Conservation (phyloP, 2,113 vertebrate genomes). For the Daubentonia madagascariensis region DNA sequence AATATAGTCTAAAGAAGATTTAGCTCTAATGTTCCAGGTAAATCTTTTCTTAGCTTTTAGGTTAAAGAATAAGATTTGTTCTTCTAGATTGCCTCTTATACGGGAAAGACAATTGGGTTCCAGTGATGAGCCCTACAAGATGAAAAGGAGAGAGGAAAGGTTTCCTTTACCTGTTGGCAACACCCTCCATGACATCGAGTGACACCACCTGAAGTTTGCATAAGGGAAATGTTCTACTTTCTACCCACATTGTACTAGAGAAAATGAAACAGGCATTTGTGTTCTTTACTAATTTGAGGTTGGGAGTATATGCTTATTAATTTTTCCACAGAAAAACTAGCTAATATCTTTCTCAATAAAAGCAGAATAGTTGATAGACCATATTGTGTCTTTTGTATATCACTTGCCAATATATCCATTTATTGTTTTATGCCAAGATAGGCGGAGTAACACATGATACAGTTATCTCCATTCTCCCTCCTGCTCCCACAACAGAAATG, state of each 20-base stretch:
- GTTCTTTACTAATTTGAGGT: background rate
- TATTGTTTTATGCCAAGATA: background rate
- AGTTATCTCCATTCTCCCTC: background rate
- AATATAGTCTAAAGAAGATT: background rate
- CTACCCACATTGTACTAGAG: background rate
- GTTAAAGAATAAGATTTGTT: background rate
- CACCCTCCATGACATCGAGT: background rate
- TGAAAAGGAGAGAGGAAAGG: background rate
- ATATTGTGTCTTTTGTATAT: background rate
- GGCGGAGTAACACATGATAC: background rate
- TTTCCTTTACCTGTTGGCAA: background rate
- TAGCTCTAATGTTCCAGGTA: background rate
- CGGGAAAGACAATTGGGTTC: background rate
- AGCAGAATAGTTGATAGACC: background rate
- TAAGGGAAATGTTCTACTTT: background rate
- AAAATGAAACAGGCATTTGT: background rate
- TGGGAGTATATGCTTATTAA: background rate
- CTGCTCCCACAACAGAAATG: background rate
- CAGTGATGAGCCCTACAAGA: background rate
- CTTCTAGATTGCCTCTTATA: background rate
- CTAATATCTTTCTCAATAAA: background rate
- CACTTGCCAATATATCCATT: background rate
- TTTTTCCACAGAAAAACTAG: background rate
- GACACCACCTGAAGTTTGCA: background rate
- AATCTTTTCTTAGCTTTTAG: background rate